These are phyloP conservation scores for Molorchus minor DNA, from an alignment of 2,888 invertebrate genomes.

Conservation along the genomic window DNA sequence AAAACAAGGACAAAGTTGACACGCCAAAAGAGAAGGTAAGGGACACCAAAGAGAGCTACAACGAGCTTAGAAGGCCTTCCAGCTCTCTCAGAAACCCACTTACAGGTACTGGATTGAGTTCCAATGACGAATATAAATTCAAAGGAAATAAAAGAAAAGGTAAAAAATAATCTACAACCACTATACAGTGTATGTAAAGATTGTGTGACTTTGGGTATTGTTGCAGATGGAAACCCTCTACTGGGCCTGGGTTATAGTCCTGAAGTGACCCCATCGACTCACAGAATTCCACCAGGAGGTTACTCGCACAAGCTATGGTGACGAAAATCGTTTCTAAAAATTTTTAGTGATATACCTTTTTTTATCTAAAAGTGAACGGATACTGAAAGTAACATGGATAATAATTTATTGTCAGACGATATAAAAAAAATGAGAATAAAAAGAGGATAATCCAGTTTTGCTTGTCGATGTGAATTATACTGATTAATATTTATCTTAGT, in stretches of 20 bases:
- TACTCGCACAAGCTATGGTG: slow-evolving; percentile 60
- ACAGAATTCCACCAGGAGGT: slow-evolving; percentile 60
- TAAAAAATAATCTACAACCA: too few species aligned
- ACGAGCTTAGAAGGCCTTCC: slow-evolving; percentile 45
- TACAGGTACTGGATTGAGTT: slow-evolving; percentile 57
- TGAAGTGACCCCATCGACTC: slow-evolving; percentile 42
- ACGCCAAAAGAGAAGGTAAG: slow-evolving; percentile 27
- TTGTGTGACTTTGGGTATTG: slow-evolving; percentile 11
- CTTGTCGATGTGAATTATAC: too few species aligned
- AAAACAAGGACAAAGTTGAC: background rate
- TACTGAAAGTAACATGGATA: background rate
- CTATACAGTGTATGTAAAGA: too few species aligned
- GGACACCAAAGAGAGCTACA: slow-evolving; percentile 42
- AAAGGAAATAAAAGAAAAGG: slow-evolving; percentile 47
- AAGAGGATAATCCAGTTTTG: background rate
- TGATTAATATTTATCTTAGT: too few species aligned
- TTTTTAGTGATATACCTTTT: slow-evolving; percentile 7
- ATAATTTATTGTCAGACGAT: background rate
- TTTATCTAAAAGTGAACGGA: slow-evolving; percentile 9
- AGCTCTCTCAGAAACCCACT: slow-evolving; percentile 56
- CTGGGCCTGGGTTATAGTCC: slow-evolving; percentile 57
- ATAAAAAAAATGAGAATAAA: background rate
- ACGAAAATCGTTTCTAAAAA: slow-evolving; percentile 21
- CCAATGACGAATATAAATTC: slow-evolving; percentile 53
- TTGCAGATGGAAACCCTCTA: slow-evolving; percentile 60